phyloP scores from a whole-genome alignment of 2,113 vertebrate species.

The Delphinus delphis region DNA sequence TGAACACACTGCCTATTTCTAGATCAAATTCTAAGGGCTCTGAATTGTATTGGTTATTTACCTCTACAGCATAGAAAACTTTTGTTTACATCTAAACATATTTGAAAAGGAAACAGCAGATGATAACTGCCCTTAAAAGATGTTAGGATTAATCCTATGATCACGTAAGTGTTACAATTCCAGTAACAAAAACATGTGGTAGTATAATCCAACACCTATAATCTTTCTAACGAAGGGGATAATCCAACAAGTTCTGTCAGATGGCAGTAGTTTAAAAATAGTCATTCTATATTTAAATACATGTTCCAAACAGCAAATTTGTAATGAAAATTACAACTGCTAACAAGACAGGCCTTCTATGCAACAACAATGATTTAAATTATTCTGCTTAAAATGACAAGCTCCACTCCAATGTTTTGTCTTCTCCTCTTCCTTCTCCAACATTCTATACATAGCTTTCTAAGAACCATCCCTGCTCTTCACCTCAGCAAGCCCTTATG shows the following conservation, averaged over 20 bases:
- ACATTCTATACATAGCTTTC: accelerated
- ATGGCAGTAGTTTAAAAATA: constrained; percentile 63
- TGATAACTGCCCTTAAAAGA: neutral
- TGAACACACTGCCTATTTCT: neutral
- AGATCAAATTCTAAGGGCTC: neutral
- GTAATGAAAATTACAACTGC: neutral
- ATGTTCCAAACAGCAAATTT: neutral
- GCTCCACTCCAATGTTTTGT: neutral
- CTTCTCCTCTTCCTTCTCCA: neutral
- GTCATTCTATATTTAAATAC: neutral
- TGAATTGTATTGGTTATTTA: neutral
- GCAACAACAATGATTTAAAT: neutral
- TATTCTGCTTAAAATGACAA: neutral
- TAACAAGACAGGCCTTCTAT: neutral
- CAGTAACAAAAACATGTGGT: constrained; percentile 63
- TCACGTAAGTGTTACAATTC: neutral
- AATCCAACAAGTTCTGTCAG: constrained; percentile 71
- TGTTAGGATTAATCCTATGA: neutral
- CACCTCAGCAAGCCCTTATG: too few species aligned
- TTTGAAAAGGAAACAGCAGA: neutral
- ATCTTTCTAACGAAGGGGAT: constrained; percentile 76
- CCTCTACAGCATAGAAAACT: neutral
- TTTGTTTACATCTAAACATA: neutral
- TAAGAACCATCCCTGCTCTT: neutral
- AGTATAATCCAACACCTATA: constrained; percentile 65